phyloP scores from a whole-genome alignment of 2,113 vertebrate genomes.

The Pseudorectes ferrugineus region DNA sequence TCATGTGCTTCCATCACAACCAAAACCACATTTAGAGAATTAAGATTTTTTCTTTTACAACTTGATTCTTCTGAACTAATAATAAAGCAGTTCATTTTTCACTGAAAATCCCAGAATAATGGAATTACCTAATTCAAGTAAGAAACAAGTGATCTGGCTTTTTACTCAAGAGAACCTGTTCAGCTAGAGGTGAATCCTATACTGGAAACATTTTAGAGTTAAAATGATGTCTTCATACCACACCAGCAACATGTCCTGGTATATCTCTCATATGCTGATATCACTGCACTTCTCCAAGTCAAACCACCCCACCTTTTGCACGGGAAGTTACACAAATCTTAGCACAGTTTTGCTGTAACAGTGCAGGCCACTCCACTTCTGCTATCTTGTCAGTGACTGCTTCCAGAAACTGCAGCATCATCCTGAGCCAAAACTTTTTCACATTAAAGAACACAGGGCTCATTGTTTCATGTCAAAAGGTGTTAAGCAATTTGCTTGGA shows the following conservation, averaged over 20 bases:
- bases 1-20: background rate
- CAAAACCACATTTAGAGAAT: background rate
- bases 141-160: background rate
- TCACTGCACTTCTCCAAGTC: background rate
- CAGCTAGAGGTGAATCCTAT: background rate
- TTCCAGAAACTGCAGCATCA: background rate
- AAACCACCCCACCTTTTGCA: background rate
- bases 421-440: background rate
- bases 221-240: background rate
- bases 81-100: background rate
- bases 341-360: background rate
- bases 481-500: background rate
- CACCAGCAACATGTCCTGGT: background rate
- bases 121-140: background rate
- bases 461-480: background rate
- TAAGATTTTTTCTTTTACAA: background rate
- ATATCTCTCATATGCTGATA: background rate
- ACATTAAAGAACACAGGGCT: background rate
- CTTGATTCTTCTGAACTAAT: background rate
- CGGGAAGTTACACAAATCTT: background rate
- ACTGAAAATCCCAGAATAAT: background rate
- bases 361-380: background rate
- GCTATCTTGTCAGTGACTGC: background rate
- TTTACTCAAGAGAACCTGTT: background rate
- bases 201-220: background rate